A percentile compares a stretch with the other conserved stretches of the same genome.
Evolutionary conservation across 2,797 vertebrate species (phyloP).

Genomic region (Limnodromus scolopaceus): DNA sequence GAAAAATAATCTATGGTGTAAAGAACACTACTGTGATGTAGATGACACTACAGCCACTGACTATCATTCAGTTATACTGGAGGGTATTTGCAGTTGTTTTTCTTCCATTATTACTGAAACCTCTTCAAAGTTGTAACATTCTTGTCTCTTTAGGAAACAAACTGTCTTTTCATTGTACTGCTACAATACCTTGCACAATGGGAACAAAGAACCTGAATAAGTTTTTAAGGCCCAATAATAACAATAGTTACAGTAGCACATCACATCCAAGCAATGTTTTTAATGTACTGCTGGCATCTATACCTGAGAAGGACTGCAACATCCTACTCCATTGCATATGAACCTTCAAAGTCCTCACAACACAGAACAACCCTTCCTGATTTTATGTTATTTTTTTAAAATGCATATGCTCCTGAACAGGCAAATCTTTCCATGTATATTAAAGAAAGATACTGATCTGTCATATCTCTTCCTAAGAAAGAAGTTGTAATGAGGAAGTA

Average conservation of each 20-base stretch:
- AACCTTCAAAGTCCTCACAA: neutral
- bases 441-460: neutral
- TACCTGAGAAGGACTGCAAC: neutral
- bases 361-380: neutral
- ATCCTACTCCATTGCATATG: neutral
- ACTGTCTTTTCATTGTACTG: neutral
- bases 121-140: constrained; percentile 6
- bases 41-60: neutral
- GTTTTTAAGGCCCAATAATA: neutral
- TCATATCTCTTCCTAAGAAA: neutral
- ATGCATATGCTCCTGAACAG: neutral
- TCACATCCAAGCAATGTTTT: neutral
- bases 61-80: neutral
- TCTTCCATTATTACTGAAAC: neutral
- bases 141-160: neutral
- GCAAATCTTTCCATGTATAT: neutral
- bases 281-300: neutral
- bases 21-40: neutral
- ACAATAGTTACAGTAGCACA: neutral
- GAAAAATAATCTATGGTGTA: neutral
- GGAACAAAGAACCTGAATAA: neutral
- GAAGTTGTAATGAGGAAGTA: neutral
- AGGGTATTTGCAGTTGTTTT: neutral
- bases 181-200: neutral
- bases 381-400: neutral